A percentile compares a stretch with the other conserved stretches of the same genome.
Evolutionary conservation across 1,140 invertebrate genomes (phyloP).

Genomic region (Apocrypta bakeri): DNA sequence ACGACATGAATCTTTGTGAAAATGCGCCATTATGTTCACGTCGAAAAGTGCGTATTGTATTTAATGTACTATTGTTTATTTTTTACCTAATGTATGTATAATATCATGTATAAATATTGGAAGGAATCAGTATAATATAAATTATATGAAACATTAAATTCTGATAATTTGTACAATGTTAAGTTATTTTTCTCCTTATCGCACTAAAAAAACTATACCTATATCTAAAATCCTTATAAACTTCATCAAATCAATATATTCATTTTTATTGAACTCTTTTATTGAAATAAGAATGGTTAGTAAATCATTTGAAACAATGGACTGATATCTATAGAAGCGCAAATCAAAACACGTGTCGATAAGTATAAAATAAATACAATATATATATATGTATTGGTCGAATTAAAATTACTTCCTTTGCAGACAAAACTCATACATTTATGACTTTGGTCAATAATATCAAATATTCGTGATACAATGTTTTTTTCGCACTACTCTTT

Average conservation of each 20-base stretch:
- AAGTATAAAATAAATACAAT: too few relatives aligned
- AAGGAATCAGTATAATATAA: slow-evolving; percentile 43
- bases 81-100: slow-evolving; percentile 46
- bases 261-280: neutral
- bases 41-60: slow-evolving; percentile 3
- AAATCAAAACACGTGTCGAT: too few relatives aligned
- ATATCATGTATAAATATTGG: slow-evolving; percentile 51
- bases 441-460: too few relatives aligned
- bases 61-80: slow-evolving; percentile 41
- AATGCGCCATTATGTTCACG: slow-evolving; percentile 27
- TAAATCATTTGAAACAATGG: neutral
- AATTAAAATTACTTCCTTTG: neutral
- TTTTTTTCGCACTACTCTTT: too few relatives aligned
- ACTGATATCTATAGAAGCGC: too few relatives aligned
- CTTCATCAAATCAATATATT: too few relatives aligned
- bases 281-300: too few relatives aligned
- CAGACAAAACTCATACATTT: too few relatives aligned
- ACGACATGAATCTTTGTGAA: neutral
- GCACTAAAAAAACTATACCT: too few relatives aligned
- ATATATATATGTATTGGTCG: too few relatives aligned
- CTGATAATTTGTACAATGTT: slow-evolving; percentile 30
- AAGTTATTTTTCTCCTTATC: slow-evolving; percentile 29
- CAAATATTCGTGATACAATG: too few relatives aligned
- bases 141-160: slow-evolving; percentile 47
- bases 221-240: too few relatives aligned